Evolutionary conservation across 2,113 vertebrate genomes (phyloP).

Genomic region (Panthera tigris): DNA sequence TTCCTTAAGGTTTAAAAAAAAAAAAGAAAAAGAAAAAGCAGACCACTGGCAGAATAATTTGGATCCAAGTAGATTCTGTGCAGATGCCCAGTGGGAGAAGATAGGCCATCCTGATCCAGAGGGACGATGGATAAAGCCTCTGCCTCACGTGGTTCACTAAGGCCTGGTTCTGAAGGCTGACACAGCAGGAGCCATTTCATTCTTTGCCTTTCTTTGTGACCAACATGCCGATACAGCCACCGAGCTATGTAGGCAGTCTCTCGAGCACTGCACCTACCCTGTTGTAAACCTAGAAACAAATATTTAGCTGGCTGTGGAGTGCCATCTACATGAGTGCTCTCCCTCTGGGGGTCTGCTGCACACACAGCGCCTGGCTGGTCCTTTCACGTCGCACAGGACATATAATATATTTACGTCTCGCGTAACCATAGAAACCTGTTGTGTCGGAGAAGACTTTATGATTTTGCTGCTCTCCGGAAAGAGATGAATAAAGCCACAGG

Average conservation of each 20-base stretch:
- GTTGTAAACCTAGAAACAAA: slow-evolving; percentile 72
- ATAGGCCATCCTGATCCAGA: background rate
- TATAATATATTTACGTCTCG: slow-evolving; percentile 72
- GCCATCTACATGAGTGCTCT: slow-evolving; percentile 17
- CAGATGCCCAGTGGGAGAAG: background rate
- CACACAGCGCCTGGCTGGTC: slow-evolving; percentile 44
- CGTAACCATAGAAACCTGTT: slow-evolving; percentile 82
- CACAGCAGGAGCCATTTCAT: background rate
- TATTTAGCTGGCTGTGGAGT: slow-evolving; percentile 67
- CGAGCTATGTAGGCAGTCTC: background rate
- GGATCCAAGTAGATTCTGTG: background rate
- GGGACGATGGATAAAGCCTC: background rate
- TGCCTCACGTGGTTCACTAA: background rate
- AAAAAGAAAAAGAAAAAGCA: background rate
- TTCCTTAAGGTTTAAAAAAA: background rate
- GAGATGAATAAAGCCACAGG: slow-evolving; percentile 66
- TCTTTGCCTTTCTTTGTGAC: slow-evolving; percentile 37
- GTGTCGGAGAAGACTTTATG: slow-evolving; percentile 62
- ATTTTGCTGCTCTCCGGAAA: slow-evolving; percentile 59
- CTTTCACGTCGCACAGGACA: slow-evolving; percentile 43
- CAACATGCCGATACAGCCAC: background rate
- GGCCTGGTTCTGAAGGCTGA: background rate
- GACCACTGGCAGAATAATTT: background rate
- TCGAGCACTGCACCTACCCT: background rate
- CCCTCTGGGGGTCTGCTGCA: slow-evolving; percentile 60